phyloP scores from a whole-genome alignment of 2,888 invertebrate species.

The Acholoe squamosa region DNA sequence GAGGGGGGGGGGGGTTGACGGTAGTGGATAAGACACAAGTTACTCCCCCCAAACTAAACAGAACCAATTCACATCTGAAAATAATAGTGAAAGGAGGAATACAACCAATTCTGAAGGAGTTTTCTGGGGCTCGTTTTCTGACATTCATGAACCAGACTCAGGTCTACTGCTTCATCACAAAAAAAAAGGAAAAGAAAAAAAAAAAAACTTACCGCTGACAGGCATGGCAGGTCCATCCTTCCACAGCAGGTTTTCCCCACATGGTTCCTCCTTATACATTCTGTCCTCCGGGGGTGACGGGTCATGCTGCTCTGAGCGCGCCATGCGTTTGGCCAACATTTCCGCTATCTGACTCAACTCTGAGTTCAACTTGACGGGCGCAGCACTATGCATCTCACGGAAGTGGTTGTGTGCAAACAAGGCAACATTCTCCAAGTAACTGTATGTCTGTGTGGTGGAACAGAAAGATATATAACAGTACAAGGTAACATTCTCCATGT shows the following conservation, averaged over 20 bases:
- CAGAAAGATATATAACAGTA: neutral
- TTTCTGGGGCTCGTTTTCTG: too few species aligned
- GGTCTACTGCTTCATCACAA: too few species aligned
- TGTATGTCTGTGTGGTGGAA: conserved; percentile 40
- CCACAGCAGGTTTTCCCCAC: conserved; percentile 41
- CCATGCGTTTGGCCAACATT: conserved; percentile 1
- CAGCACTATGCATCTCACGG: neutral
- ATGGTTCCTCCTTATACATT: neutral
- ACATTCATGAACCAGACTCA: too few species aligned
- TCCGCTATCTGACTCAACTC: neutral
- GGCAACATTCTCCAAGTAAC: conserved; percentile 2
- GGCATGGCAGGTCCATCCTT: neutral
- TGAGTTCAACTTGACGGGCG: neutral
- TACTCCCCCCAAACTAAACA: too few species aligned
- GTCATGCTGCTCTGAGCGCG: conserved; percentile 33
- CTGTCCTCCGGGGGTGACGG: neutral
- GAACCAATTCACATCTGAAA: too few species aligned
- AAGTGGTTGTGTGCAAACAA: conserved; percentile 49
- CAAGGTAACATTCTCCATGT: neutral
- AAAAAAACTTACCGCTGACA: conserved; percentile 16
- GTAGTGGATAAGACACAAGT: too few species aligned
- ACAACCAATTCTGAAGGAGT: too few species aligned
- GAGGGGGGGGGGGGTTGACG: too few species aligned
- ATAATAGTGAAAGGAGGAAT: too few species aligned
- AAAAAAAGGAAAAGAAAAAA: too few species aligned